A percentile compares a stretch with the other conserved stretches of the same genome.
phyloP scores from a whole-genome alignment of 2,888 invertebrate genomes.

The Metallyticus violacea region DNA sequence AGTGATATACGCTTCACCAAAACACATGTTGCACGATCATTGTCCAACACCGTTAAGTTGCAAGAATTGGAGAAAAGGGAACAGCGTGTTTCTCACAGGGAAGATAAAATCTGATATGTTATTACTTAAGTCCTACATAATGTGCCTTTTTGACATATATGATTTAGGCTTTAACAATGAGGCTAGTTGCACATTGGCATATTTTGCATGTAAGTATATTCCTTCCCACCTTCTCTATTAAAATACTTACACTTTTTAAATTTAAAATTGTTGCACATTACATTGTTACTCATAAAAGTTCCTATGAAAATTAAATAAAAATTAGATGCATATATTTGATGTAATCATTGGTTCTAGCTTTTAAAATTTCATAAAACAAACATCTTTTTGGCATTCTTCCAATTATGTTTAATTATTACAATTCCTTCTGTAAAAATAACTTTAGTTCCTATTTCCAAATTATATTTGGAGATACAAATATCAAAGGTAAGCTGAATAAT shows the following conservation, averaged over 20 bases:
- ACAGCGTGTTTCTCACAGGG: background rate
- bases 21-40: constrained; percentile 38
- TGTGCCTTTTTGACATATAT: background rate
- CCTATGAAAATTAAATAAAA: background rate
- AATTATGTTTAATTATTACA: too few species aligned
- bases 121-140: background rate
- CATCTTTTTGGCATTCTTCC: too few species aligned
- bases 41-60: constrained; percentile 39
- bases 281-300: background rate
- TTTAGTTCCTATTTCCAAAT: too few species aligned
- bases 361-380: background rate
- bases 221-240: background rate
- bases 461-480: too few species aligned
- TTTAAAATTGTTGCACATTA: background rate
- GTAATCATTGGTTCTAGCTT: background rate
- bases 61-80: constrained; percentile 36
- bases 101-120: background rate
- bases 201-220: background rate
- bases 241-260: background rate
- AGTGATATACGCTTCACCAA: constrained; percentile 37
- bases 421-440: too few species aligned
- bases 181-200: background rate
- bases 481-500: too few species aligned
- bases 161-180: background rate
- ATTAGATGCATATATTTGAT: background rate